Base-by-base conservation (phyloP, 2,797 vertebrate species). In the Chrysolophus pictus region DNA sequence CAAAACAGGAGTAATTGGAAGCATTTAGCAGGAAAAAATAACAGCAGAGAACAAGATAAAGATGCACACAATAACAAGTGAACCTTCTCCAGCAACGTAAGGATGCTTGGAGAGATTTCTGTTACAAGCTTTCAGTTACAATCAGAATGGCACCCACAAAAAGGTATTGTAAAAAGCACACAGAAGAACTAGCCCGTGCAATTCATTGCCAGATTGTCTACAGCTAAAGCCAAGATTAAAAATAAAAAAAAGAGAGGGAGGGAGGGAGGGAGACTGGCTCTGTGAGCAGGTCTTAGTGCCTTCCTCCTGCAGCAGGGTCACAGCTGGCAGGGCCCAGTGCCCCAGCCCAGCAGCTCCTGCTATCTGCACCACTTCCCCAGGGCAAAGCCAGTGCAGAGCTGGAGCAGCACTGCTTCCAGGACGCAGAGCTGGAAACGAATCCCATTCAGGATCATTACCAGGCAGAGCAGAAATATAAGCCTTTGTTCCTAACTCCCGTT, bases 401-500 rank as follows among this genome's bases (percentile, higher is more conserved):
- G 26, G 73, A 73, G 82, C 75, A 63, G 84, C 65, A 47, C 46
- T 9, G 59, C 51, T 85, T 85, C 2, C 58, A 90, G 49, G 73
- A 81, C 1, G 55, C 85, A 80, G 68, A 85, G 58, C 46, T 87
- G 76, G 80, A 96, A 92, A 72, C 47, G 89, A 93, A 96, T 86
- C 88, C 87, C 60, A 84, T 95, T 94, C 84, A 55, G 88, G n/a
- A 75, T 64, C 87, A 79, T 86, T 88, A 92, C 75, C 78, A 93
- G 81, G 70, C 84, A 87, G 63, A 91, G 71, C 78, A 95, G 86
- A 84, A 93, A 84, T 70, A 65, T 37, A 90, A 95, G 87, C 89
- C 80, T 95, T 95, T 95, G 91, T 95, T 91, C 95, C 68, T 87
- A 93, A 87, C 86, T 90, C 88, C 51, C 3, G 14, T 86, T 87